Percentiles rank a stretch among this genome's conserved stretches.
These are phyloP conservation scores for Liopterus haemorrhoidalis DNA, from an alignment of 2,888 invertebrate genomes.

Conservation along the genomic window DNA sequence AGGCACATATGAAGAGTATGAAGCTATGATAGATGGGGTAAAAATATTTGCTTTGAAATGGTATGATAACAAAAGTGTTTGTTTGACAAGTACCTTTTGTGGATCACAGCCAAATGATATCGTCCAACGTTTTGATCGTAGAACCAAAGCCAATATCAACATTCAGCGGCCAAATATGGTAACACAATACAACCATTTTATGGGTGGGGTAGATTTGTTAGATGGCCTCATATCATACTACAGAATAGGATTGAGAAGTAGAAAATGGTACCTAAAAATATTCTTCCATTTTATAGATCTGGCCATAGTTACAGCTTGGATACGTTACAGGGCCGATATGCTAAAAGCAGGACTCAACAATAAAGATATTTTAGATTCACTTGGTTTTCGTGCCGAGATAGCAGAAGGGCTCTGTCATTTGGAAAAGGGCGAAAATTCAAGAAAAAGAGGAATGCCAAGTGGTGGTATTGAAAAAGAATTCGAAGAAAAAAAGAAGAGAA, in stretches of 20 bases:
- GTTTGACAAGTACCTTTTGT: slow-evolving; percentile 25
- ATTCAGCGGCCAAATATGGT: slow-evolving; percentile 20
- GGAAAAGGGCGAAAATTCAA: neutral
- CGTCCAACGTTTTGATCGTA: slow-evolving; percentile 24
- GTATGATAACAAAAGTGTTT: slow-evolving; percentile 24
- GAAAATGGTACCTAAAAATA: slow-evolving; percentile 12
- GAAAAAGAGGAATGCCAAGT: slow-evolving; percentile 6
- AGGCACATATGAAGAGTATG: slow-evolving; percentile 19
- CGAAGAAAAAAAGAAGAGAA: slow-evolving; percentile 7
- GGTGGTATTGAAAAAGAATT: slow-evolving; percentile 1
- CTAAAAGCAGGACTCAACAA: slow-evolving; percentile 4
- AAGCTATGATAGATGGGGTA: slow-evolving; percentile 18
- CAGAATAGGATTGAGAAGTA: slow-evolving; percentile 7
- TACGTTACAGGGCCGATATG: slow-evolving; percentile 4
- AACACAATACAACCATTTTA: slow-evolving; percentile 14
- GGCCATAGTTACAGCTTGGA: slow-evolving; percentile 9
- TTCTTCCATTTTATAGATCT: slow-evolving; percentile 14
- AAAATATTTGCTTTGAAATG: slow-evolving; percentile 25
- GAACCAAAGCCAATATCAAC: slow-evolving; percentile 19
- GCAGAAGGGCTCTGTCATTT: slow-evolving; percentile 10
- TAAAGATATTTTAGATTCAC: slow-evolving; percentile 11
- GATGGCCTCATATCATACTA: slow-evolving; percentile 14
- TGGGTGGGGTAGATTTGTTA: slow-evolving; percentile 20
- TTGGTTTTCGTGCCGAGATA: slow-evolving; percentile 7
- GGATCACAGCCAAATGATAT: slow-evolving; percentile 21